Base-by-base conservation (phyloP, 2,113 vertebrate species). In the Myiagra hebetior region DNA sequence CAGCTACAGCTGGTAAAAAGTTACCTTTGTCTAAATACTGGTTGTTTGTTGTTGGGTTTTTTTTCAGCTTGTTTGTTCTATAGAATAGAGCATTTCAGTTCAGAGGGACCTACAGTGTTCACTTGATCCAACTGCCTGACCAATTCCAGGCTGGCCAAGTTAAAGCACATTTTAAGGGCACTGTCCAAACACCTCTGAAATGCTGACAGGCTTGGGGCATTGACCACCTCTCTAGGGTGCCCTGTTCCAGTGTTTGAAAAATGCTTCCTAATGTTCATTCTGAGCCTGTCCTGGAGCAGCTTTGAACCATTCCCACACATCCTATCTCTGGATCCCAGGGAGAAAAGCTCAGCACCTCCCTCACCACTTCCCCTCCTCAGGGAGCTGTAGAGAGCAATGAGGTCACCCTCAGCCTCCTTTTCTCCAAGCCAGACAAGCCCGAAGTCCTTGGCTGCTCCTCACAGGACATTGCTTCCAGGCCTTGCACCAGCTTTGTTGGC, bases 221-320 rank as follows among this genome's bases (percentile, higher is more conserved):
- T 0, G 0, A 33, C 6, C 16, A 62, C 16, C 26, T 62, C 57
- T 37, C 57, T 31, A 21, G 23, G 47, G 46, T 62, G 20, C 30
- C 27, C 23, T 72, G 7, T 76, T 81, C 5, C 62, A 37, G 26
- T 22, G 72, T 41, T 15, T 62, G n/a, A 87, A 55, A 70, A 72
- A 80, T 55, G 33, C 28, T 60, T 76, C 73, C 19, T 42, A 11
- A 14, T 27, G 26, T 5, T 50, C 57, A 56, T 30, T 14, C 28
- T 22, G 23, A 62, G 56, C 41, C 17, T 39, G 6, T 13, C 11
- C 57, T 70, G n/a, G 47, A 20, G 6, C 30, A 76, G 47, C 63
- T 81, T 11, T 42, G 23, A 67, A 37, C 5, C 7, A 19, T 42
- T 85, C 57, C 57, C 17, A 52, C 2, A 20, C 2, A 18, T 62